phyloP scores from a whole-genome alignment of 2,888 invertebrate genomes.

The Oxytorus armatus region DNA sequence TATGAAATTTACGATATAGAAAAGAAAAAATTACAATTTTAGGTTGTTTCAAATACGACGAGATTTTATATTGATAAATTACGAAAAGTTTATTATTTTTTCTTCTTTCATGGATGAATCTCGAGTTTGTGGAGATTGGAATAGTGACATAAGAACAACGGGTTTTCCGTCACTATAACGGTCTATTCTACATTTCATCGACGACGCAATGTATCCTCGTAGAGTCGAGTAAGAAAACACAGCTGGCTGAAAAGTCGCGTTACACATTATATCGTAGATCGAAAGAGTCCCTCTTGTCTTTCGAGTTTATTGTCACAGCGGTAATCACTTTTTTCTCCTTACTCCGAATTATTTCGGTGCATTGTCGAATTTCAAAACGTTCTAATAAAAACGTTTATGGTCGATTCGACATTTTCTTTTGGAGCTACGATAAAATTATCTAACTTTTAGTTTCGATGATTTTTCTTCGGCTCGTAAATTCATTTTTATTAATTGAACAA shows the following conservation, averaged over 20 bases:
- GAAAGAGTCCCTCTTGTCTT: background rate
- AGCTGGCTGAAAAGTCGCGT: no score
- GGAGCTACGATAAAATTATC: no score
- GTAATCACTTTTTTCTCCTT: background rate
- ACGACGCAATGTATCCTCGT: conserved; percentile 3
- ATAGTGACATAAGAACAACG: background rate
- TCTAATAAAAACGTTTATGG: no score
- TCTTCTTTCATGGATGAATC: background rate
- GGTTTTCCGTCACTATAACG: background rate
- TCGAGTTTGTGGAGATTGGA: background rate
- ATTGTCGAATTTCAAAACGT: no score
- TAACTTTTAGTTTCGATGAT: no score
- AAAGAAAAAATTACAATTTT: background rate
- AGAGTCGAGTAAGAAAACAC: background rate
- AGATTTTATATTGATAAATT: no score
- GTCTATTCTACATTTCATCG: conserved; percentile 6
- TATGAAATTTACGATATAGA: background rate
- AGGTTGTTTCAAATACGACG: no score
- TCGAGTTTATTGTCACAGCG: background rate
- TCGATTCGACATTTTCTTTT: no score
- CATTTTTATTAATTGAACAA: no score
- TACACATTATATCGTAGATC: no score
- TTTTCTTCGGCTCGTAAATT: no score
- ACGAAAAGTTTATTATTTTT: no score
- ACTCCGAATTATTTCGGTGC: background rate